These are phyloP conservation scores for Acanthoscelides obtectus DNA, from an alignment of 2,888 invertebrate genomes.

Conservation along the genomic window DNA sequence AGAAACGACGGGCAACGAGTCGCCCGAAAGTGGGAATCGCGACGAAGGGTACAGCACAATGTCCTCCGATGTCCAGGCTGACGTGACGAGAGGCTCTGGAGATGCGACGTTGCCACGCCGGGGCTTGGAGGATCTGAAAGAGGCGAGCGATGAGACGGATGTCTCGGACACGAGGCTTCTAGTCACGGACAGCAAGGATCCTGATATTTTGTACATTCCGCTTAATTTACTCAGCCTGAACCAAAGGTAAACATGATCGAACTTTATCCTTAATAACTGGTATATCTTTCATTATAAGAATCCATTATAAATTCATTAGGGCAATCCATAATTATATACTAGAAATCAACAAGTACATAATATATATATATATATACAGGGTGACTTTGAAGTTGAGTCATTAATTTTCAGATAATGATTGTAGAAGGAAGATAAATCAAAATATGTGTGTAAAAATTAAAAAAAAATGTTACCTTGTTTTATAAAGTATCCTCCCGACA, in stretches of 20 bases:
- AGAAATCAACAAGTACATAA: too few relatives aligned
- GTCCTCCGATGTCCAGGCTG: conserved; percentile 77
- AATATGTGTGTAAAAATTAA: too few relatives aligned
- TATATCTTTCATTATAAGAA: too few relatives aligned
- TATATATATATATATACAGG: too few relatives aligned
- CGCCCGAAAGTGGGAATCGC: conserved; percentile 70
- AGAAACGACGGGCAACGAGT: conserved; percentile 64
- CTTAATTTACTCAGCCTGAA: conserved; percentile 53
- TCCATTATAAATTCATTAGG: too few relatives aligned
- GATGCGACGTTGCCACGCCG: conserved; percentile 46
- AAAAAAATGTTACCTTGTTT: too few relatives aligned
- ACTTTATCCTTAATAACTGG: conserved; percentile 1
- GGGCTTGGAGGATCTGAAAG: conserved; percentile 64
- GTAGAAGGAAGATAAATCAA: too few relatives aligned
- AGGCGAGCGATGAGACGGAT: conserved; percentile 69
- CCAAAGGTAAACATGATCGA: conserved; percentile 34
- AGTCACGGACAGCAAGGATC: conserved; percentile 56
- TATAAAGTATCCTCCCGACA: too few relatives aligned
- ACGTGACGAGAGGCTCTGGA: conserved; percentile 54
- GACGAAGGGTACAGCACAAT: conserved; percentile 82
- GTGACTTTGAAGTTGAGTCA: too few relatives aligned
- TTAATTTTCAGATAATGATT: too few relatives aligned
- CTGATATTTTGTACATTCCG: conserved; percentile 65
- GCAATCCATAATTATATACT: too few relatives aligned
- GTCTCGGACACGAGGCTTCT: conserved; percentile 55